Evolutionary conservation across 2,113 vertebrate species (phyloP).

Genomic region (Elephantulus edwardii): DNA sequence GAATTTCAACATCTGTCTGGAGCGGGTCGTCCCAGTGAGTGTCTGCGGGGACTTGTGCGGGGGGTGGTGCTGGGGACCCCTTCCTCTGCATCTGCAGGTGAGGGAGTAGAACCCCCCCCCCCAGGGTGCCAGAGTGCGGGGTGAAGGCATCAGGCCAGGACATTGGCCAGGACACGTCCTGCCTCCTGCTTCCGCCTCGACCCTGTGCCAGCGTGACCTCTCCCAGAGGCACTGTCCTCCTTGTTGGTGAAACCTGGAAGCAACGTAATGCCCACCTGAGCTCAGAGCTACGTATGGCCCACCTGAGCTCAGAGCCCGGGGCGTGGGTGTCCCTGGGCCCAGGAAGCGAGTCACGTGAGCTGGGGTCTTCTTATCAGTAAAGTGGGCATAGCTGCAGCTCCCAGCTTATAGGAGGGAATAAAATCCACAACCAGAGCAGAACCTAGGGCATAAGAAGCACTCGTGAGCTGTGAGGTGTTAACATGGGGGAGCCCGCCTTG

Average conservation of each 20-base stretch:
- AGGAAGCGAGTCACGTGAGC: background rate
- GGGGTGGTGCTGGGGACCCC: too few species aligned
- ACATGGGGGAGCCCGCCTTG: background rate
- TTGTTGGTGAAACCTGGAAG: background rate
- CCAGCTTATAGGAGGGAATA: background rate
- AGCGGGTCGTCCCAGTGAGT: slow-evolving; percentile 94
- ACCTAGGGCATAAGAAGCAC: background rate
- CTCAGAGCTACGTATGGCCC: background rate
- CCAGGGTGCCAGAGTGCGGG: too few species aligned
- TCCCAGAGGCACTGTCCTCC: background rate
- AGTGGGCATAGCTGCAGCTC: background rate
- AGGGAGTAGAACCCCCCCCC: background rate
- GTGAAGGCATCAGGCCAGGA: background rate
- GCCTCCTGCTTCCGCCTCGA: background rate
- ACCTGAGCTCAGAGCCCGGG: background rate
- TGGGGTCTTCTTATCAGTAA: background rate
- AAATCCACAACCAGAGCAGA: background rate
- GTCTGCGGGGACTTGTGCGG: accelerated
- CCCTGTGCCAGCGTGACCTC: background rate
- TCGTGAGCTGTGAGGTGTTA: background rate
- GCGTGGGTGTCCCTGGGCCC: background rate
- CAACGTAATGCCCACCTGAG: background rate
- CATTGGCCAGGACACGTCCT: accelerated
- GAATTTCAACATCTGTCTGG: slow-evolving; percentile 96
- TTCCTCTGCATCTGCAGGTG: background rate